A percentile compares a stretch with the other conserved stretches of the same genome.
These are phyloP conservation scores for Melinaea menophilus DNA, from an alignment of 2,888 invertebrate genomes.

Conservation along the genomic window DNA sequence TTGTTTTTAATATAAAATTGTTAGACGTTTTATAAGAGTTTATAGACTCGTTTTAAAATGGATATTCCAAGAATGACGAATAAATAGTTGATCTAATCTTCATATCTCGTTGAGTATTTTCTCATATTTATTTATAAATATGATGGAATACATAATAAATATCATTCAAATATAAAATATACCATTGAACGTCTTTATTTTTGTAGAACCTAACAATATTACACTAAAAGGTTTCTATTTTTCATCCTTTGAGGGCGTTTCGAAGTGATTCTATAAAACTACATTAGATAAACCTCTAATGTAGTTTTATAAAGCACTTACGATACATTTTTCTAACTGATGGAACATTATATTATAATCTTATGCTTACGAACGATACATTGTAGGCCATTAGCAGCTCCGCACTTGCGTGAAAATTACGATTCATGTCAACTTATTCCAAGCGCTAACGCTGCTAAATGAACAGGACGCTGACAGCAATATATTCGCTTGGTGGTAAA, in stretches of 20 bases:
- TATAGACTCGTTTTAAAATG: too few relatives aligned
- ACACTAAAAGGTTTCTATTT: slow-evolving; percentile 7
- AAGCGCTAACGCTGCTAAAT: slow-evolving; percentile 10
- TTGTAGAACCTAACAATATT: not conserved
- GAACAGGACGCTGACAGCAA: too few relatives aligned
- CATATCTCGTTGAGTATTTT: too few relatives aligned
- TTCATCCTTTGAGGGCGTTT: slow-evolving; percentile 4
- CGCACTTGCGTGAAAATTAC: slow-evolving; percentile 35
- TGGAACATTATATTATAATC: slow-evolving; percentile 6
- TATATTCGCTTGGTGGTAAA: too few relatives aligned
- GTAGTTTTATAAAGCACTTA: slow-evolving; percentile 7
- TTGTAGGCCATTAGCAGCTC: slow-evolving; percentile 30
- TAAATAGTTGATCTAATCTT: too few relatives aligned
- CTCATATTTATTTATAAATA: too few relatives aligned
- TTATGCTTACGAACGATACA: slow-evolving; percentile 15
- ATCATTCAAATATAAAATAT: not conserved
- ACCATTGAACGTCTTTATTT: not conserved
- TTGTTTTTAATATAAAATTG: too few relatives aligned
- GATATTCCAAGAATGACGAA: too few relatives aligned
- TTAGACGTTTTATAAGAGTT: too few relatives aligned
- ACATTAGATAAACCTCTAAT: too few relatives aligned
- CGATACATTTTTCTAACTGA: slow-evolving; percentile 5
- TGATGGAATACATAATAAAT: too few relatives aligned
- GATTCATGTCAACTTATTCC: slow-evolving; percentile 34
- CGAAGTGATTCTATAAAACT: slow-evolving; percentile 6